Evolutionary conservation across 2,888 invertebrate genomes (phyloP).

Genomic region (Agelastica alni): DNA sequence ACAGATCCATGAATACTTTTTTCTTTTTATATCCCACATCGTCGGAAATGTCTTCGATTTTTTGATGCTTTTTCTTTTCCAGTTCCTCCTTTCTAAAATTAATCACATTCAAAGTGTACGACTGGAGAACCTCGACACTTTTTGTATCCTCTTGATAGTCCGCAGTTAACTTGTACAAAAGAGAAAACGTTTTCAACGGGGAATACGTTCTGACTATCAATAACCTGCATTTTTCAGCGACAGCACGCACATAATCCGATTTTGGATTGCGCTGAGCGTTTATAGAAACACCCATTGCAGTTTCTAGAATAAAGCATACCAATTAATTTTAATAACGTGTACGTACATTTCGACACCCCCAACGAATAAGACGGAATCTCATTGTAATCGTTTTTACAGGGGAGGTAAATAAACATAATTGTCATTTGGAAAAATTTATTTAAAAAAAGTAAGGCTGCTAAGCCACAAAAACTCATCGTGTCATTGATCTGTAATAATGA

Average conservation of each 20-base stretch:
- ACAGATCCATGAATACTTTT: conserved; percentile 69
- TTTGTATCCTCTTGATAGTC: conserved; percentile 63
- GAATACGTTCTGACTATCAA: conserved; percentile 45
- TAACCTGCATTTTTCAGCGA: conserved; percentile 60
- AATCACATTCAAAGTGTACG: conserved; percentile 63
- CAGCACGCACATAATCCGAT: conserved; percentile 73
- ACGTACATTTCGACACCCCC: too few relatives aligned
- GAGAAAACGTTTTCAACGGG: conserved; percentile 60
- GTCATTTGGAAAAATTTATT: too few relatives aligned
- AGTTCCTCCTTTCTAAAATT: conserved; percentile 25
- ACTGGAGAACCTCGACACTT: conserved; percentile 53
- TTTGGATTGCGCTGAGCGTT: conserved; percentile 71
- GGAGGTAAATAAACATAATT: too few relatives aligned
- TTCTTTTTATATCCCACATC: conserved; percentile 58
- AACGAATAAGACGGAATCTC: too few relatives aligned
- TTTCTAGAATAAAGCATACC: conserved; percentile 62
- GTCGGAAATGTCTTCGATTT: conserved; percentile 16
- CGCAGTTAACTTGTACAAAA: conserved; percentile 59
- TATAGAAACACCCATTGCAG: conserved; percentile 79
- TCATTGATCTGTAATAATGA: too few relatives aligned
- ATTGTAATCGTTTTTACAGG: too few relatives aligned
- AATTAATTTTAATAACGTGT: not conserved
- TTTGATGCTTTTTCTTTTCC: conserved; percentile 3
- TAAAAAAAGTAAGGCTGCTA: too few relatives aligned
- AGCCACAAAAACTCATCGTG: too few relatives aligned